phyloP scores from a whole-genome alignment of 2,797 vertebrate genomes.

The Mallotus villosus region DNA sequence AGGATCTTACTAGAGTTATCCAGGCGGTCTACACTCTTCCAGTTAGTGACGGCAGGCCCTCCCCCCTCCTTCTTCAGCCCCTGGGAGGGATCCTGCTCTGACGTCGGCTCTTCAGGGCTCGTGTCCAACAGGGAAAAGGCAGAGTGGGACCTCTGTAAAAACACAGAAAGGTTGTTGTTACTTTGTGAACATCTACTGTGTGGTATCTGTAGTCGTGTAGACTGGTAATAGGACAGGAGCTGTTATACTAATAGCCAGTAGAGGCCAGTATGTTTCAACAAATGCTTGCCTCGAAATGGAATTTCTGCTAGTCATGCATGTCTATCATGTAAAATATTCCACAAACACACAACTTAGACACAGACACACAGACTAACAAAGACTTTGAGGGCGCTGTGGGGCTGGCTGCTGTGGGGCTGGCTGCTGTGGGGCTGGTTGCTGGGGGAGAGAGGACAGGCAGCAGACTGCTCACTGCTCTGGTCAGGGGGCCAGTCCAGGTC shows the following conservation, averaged over 20 bases:
- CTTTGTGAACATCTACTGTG: not conserved
- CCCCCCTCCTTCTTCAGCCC: conserved; percentile 61
- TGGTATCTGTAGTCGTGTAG: not conserved
- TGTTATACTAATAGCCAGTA: conserved; percentile 28
- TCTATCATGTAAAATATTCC: not conserved
- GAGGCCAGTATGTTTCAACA: conserved; percentile 38
- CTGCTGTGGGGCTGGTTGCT: conserved; percentile 55
- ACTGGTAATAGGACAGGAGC: not conserved
- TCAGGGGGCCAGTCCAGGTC: conserved; percentile 74
- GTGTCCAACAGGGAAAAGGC: conserved; percentile 61
- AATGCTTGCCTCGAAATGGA: not conserved
- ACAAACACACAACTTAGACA: not conserved
- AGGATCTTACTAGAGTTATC: conserved; percentile 80
- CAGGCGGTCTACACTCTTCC: conserved; percentile 85
- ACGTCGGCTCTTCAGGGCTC: conserved; percentile 31
- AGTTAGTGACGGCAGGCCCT: conserved; percentile 68
- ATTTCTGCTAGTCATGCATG: not conserved
- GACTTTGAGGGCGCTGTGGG: conserved; percentile 12
- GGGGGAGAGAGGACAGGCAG: conserved; percentile 44
- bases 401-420: conserved; percentile 53
- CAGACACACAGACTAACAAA: too few species aligned
- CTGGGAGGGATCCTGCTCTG: conserved; percentile 23
- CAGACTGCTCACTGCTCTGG: conserved; percentile 47
- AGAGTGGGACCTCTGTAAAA: conserved; percentile 64
- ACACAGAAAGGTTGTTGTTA: not conserved